Evolutionary conservation across 2,113 vertebrate genomes (phyloP), one percentile per base, ranked within the genome.

Genomic region (Sander lucioperca): DNA sequence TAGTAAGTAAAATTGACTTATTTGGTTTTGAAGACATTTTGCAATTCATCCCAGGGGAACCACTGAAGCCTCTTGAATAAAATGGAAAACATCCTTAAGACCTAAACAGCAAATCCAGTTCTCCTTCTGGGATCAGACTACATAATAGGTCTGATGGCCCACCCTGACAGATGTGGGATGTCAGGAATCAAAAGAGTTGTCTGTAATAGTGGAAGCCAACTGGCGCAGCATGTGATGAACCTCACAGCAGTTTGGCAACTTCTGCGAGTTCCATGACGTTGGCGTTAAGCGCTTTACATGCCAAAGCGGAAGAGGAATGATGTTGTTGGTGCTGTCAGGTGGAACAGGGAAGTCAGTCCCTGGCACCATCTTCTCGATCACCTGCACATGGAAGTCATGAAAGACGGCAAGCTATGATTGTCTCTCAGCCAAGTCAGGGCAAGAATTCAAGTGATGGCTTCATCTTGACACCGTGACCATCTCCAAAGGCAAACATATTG

Each of bases 71-170:
- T 70, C 36, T 16, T 70, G 21, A 51, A 25, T 33, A 39, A 43
- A 83, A 33, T 18, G 62, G 23, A 74, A 74, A 62, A 63, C 3
- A 0, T 33, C 15, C 25, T 36, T n/a, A 23, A 51, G 67, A 75
- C 45, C 11, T 36, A 9, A 70, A 74, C 25, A 45, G 59, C 18
- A 57, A 50, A 15, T 51, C 4, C 18, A 66, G 14, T 58, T 63
- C 18, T 54, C 3, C 9, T 27, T 8, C 75, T 56, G 57, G 51
- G 62, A 66, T 77, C 67, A 53, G 54, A 77, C 75, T 43, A 33
- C 14, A 39, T 43, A 39, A 43, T 39, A 21, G 45, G 36, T 15
- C 47, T 36, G 36, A 54, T 14, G 10, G n/a, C 2, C 18, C 0
- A 25, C 25, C 25, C 16, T 33, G 33, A 33, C 33, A 33, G 33